Base-by-base conservation (phyloP, 2,113 vertebrate genomes). In the Rhabdornis inornatus region DNA sequence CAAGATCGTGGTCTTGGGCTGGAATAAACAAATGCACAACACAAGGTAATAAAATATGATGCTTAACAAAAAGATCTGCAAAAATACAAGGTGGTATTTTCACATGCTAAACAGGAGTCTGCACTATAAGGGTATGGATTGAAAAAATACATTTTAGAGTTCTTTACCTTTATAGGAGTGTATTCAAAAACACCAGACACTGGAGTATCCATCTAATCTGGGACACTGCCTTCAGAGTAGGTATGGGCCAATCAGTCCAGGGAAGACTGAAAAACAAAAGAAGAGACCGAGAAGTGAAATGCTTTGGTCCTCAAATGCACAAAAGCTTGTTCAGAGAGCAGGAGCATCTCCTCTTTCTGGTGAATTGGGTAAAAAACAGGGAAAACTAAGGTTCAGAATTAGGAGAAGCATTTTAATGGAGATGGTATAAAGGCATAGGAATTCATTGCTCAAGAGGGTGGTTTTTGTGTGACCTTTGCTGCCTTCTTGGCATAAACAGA, bases 371-470 rank as follows among this genome's bases (percentile, higher is more conserved):
- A 37, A 84, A 56, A 45, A 5, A 1, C 2, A 15, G 17, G 44
- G 19, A 63, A 76, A 71, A 69, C 15, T 23, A 18, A 44, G 14
- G 45, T 11, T 71, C 4, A 4, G 13, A 83, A 57, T 52, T 11
- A 69, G 57, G 13, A 83, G 45, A 79, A 79, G 40, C 4, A 4
- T 39, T 66, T 85, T 39, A 59, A 52, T 55, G 47, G 61, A 33
- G 52, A 6, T 39, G 17, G 3, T 55, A 7, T 0, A 2, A 42
- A 71, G 25, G 44, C 27, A n/a, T 0, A 5, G 70, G 47, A 85
- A 21, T 10, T 19, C 20, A 2, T 23, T 20, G 69, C 52, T 70
- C 19, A 6, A 15, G 50, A 13, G 45, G 2, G 11, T 57, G 44
- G 10, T 2, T 3, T 39, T 60, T 78, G 35, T 77, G 66, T 44